Evolutionary conservation across 2,797 vertebrate genomes (phyloP).

Genomic region (Lacerta bilineata): DNA sequence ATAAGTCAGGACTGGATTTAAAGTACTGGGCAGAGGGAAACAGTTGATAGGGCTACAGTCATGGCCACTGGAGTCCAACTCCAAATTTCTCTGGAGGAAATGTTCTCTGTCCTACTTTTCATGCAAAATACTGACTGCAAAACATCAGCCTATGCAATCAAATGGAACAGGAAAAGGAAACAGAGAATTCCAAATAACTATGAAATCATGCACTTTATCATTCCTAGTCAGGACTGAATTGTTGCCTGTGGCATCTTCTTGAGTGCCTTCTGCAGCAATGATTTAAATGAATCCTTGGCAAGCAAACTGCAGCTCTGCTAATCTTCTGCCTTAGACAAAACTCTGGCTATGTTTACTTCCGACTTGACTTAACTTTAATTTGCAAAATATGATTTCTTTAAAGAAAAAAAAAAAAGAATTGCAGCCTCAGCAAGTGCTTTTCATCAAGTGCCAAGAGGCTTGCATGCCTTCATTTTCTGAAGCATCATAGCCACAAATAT

Average conservation of each 20-base stretch:
- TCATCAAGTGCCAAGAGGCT: not conserved
- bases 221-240: not conserved
- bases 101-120: slow-evolving; percentile 6
- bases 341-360: slow-evolving; percentile 20
- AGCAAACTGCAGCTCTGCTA: slow-evolving; percentile 42
- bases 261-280: not conserved
- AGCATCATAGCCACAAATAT: not conserved
- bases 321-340: slow-evolving; percentile 24
- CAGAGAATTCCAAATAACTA: slow-evolving; percentile 21
- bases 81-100: not conserved
- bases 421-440: not conserved
- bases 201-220: not conserved
- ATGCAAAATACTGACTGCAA: slow-evolving; percentile 24
- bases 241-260: slow-evolving; percentile 32
- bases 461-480: not conserved
- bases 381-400: not conserved
- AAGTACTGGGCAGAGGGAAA: not conserved
- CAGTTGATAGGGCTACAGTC: not conserved
- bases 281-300: slow-evolving; percentile 39
- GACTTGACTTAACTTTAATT: slow-evolving; percentile 35
- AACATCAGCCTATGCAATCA: slow-evolving; percentile 32
- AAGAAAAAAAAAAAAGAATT: slow-evolving; percentile 14
- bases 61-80: not conserved
- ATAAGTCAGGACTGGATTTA: not conserved
- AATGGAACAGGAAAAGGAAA: slow-evolving; percentile 32